Base-by-base conservation (phyloP, 2,888 invertebrate genomes). In the Aricia artaxerxes region DNA sequence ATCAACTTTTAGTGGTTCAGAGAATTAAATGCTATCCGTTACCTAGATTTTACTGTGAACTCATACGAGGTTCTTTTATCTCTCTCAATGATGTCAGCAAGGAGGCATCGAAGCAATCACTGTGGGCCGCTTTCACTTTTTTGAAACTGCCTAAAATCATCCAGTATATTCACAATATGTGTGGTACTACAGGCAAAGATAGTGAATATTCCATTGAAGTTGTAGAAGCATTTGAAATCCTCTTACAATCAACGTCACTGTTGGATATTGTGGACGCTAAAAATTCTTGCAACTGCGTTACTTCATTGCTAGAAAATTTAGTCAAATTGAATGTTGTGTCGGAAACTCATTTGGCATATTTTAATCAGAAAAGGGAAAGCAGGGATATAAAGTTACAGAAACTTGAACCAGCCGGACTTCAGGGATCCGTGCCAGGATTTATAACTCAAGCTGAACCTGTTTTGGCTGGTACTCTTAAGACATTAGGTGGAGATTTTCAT, bases 111-210 rank as follows among this genome's bases (percentile, higher is more conserved):
- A 97, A 97, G 84, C 98, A 98, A 86, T 97, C 98, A 4, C 96
- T 98, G 85, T 99, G 99, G 98, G 98, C 98, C 16, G 98, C 99
- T 11, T 98, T 99, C 87, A 97, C 98, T 0, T 99, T 98, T 87
- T 95, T 99, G 9, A 99, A 99, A 94, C 96, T 99, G 78, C 98
- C 98, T 0, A 96, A 97, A 85, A 96, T 98, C 76, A 95, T 98
- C 75, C 96, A 96, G 80, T 96, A 96, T 82, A 88, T 97, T 73
- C 96, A 97, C 83, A 95, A 95, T 60, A 88, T 95, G 72, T 95
- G 95, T 82, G 94, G 95, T 73, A 95, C 95, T 84, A 87, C 85
- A 72, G 95, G 93, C 69, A 95, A 96, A 83, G 96, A 95, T 81
- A 92, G 94, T 49, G 97, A 97, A 82, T 96, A 95, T 85, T 96